Conservation (phyloP, 2,113 vertebrate genomes). For the Anarhynchus alexandrinus region DNA sequence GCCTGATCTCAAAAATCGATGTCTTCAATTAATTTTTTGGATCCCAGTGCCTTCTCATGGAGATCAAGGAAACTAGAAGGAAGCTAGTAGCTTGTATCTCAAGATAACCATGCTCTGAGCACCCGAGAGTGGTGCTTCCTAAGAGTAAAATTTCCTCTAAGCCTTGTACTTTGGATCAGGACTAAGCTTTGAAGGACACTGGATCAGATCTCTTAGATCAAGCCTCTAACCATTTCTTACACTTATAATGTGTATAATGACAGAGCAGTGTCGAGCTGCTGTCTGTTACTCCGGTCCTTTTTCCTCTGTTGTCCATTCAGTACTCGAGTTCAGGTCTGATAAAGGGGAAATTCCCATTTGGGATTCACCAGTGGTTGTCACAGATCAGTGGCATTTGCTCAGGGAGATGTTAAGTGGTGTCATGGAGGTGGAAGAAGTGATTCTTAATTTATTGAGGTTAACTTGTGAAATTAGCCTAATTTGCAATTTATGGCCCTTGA, state of each 20-base stretch:
- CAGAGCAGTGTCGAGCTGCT: background rate
- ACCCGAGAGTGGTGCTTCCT: background rate
- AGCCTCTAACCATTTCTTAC: background rate
- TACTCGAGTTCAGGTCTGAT: background rate
- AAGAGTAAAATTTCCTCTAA: background rate
- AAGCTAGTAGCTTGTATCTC: background rate
- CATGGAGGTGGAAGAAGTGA: background rate
- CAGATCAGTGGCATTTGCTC: background rate
- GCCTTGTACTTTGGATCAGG: background rate
- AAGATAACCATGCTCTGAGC: background rate
- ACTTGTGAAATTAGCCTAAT: conserved; percentile 39
- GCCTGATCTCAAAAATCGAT: background rate
- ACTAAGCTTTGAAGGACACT: background rate
- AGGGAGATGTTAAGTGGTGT: background rate
- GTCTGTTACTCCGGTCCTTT: background rate
- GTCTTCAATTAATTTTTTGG: background rate
- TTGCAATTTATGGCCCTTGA: conserved; percentile 31
- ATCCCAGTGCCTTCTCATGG: background rate
- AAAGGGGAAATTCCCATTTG: background rate
- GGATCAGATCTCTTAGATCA: background rate
- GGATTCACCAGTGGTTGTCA: background rate
- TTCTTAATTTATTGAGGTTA: conserved; percentile 50
- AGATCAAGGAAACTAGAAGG: background rate
- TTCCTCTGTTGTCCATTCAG: background rate
- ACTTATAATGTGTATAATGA: too few species aligned